A percentile compares a stretch with the other conserved stretches of the same genome.
Conservation (phyloP, 2,797 vertebrate species). For the Lophius americanus region DNA sequence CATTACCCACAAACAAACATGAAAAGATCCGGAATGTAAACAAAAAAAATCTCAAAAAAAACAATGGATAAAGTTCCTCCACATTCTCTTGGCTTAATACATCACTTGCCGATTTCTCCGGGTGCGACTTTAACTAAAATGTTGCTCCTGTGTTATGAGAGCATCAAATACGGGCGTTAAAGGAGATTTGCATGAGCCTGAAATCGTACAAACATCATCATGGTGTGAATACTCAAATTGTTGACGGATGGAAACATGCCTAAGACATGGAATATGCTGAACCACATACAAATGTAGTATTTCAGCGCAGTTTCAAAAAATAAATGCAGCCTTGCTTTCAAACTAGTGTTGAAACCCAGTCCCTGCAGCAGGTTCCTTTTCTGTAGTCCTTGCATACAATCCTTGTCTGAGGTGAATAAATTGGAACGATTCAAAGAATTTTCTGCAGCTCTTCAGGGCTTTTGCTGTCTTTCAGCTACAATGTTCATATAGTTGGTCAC, state of each 20-base stretch:
- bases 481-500: neutral
- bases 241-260: neutral
- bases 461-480: neutral
- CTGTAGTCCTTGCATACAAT: neutral
- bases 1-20: slow-evolving; percentile 39
- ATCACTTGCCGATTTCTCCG: neutral
- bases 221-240: slow-evolving; percentile 41
- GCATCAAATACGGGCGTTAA: neutral
- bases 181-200: slow-evolving; percentile 12
- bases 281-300: neutral
- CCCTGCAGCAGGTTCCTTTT: neutral
- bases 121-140: neutral
- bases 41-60: slow-evolving; percentile 32
- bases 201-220: slow-evolving; percentile 16
- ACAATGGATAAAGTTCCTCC: neutral
- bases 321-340: neutral
- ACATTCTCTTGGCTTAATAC: slow-evolving; percentile 50
- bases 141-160: slow-evolving; percentile 1
- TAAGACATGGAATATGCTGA: neutral
- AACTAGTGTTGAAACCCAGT: neutral
- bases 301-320: slow-evolving; percentile 4
- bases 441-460: slow-evolving; percentile 9
- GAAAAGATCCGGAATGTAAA: slow-evolving; percentile 28
- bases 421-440: neutral
- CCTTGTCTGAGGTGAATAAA: neutral